phyloP scores from a whole-genome alignment of 2,888 invertebrate species.

The Oscheius onirici region DNA sequence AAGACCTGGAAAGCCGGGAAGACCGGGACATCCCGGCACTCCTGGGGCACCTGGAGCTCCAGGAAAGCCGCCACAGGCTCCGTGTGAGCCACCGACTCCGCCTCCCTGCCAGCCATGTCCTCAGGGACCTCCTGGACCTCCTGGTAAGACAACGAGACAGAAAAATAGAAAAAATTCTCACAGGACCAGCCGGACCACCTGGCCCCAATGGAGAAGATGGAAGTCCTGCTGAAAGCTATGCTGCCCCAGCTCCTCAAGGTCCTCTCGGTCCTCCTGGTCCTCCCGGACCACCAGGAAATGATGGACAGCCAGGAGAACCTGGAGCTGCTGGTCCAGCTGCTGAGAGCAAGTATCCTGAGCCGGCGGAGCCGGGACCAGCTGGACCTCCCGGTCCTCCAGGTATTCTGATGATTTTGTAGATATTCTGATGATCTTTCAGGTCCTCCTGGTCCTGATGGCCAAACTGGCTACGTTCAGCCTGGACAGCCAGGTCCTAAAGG shows the following conservation, averaged over 20 bases:
- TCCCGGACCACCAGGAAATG: slow-evolving; percentile 31
- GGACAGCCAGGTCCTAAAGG: slow-evolving; percentile 54
- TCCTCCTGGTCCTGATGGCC: slow-evolving; percentile 33
- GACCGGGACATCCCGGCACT: slow-evolving; percentile 21
- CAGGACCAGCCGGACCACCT: slow-evolving; percentile 25
- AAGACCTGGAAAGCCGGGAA: slow-evolving; percentile 13
- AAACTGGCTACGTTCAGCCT: slow-evolving; percentile 33
- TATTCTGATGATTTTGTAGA: too few species aligned
- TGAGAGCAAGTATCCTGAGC: slow-evolving; percentile 30
- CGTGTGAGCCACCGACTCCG: slow-evolving; percentile 4
- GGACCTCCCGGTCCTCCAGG: slow-evolving; percentile 33
- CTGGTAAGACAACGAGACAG: slow-evolving; percentile 30
- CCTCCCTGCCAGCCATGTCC: slow-evolving; percentile 30
- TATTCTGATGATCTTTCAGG: too few species aligned
- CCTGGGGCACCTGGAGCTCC: slow-evolving; percentile 19
- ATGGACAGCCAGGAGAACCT: slow-evolving; percentile 33
- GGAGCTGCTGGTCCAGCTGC: slow-evolving; percentile 17
- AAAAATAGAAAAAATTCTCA: background rate
- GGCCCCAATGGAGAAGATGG: slow-evolving; percentile 21
- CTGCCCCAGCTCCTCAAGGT: slow-evolving; percentile 7
- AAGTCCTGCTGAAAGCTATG: background rate
- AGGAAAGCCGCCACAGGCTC: slow-evolving; percentile 14
- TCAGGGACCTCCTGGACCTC: slow-evolving; percentile 33
- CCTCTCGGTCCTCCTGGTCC: slow-evolving; percentile 28
- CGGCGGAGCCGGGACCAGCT: slow-evolving; percentile 28